Percentiles rank a stretch among this genome's conserved stretches.
phyloP scores from a whole-genome alignment of 1,140 invertebrate genomes.

The Muscidifurax raptorellus region DNA sequence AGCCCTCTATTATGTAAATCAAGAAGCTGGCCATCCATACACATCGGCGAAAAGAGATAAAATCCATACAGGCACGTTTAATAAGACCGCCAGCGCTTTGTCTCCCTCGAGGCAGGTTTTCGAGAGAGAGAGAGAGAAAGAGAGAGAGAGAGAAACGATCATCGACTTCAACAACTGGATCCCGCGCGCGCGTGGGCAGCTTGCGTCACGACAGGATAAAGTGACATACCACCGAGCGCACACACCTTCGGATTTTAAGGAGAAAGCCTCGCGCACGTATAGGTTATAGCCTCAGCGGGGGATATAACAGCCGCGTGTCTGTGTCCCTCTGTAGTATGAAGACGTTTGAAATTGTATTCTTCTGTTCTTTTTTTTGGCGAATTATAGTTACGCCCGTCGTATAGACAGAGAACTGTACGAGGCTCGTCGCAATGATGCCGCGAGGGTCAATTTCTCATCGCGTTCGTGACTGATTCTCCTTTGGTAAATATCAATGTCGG shows the following conservation, averaged over 20 bases:
- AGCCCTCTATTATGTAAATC: background rate
- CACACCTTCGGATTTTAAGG: background rate
- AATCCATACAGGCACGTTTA: background rate
- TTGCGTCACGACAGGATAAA: slow-evolving; percentile 58
- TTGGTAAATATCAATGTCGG: too few species aligned
- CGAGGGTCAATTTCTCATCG: too few species aligned
- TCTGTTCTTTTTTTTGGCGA: background rate
- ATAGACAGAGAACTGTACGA: too few species aligned
- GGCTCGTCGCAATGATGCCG: too few species aligned
- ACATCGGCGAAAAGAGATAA: background rate
- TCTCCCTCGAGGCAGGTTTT: slow-evolving; percentile 6
- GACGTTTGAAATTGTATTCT: background rate
- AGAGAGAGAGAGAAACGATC: slow-evolving; percentile 45
- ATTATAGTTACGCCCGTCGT: background rate
- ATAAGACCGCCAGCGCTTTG: slow-evolving; percentile 20
- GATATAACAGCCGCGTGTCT: background rate
- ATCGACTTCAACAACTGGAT: slow-evolving; percentile 13
- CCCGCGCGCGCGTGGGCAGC: slow-evolving; percentile 56
- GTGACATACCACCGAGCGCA: background rate
- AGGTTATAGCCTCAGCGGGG: background rate
- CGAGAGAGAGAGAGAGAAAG: background rate
- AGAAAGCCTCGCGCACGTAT: background rate
- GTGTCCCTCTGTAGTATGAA: background rate
- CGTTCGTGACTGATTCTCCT: too few species aligned
- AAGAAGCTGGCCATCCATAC: background rate